Conservation (phyloP, 2,797 vertebrate genomes). For the Tinamus major region DNA sequence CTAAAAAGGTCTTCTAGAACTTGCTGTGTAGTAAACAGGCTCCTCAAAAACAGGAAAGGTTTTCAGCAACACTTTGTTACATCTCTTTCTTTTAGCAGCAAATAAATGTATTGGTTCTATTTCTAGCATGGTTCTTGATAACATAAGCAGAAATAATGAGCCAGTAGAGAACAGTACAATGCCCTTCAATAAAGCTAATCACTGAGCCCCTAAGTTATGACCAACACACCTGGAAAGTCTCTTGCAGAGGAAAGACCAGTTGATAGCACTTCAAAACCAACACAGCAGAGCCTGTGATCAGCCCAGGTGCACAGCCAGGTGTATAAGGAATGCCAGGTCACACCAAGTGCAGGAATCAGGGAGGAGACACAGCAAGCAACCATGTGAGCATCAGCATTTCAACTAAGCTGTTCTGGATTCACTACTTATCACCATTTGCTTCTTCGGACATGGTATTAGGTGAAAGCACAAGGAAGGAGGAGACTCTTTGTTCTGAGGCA, state of each 20-base stretch:
- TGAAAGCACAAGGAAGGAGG: accelerated
- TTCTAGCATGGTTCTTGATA: background rate
- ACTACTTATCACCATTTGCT: accelerated
- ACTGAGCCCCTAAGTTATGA: background rate
- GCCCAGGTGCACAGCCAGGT: background rate
- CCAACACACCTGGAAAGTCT: background rate
- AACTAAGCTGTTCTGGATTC: background rate
- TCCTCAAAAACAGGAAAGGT: background rate
- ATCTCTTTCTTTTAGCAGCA: background rate
- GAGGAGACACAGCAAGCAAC: background rate
- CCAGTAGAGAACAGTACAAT: background rate
- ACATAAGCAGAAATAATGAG: background rate
- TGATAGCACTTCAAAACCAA: background rate
- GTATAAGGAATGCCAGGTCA: background rate
- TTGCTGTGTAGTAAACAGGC: background rate
- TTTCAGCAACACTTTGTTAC: background rate
- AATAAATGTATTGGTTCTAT: background rate
- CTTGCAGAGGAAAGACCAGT: background rate
- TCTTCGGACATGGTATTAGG: accelerated
- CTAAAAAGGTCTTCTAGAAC: background rate
- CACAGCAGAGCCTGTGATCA: background rate
- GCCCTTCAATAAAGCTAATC: background rate
- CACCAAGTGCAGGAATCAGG: background rate
- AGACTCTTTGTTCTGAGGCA: background rate
- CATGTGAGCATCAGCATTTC: accelerated